These are phyloP conservation scores for Macropodus opercularis DNA, from an alignment of 2,797 vertebrate genomes.

Conservation along the genomic window DNA sequence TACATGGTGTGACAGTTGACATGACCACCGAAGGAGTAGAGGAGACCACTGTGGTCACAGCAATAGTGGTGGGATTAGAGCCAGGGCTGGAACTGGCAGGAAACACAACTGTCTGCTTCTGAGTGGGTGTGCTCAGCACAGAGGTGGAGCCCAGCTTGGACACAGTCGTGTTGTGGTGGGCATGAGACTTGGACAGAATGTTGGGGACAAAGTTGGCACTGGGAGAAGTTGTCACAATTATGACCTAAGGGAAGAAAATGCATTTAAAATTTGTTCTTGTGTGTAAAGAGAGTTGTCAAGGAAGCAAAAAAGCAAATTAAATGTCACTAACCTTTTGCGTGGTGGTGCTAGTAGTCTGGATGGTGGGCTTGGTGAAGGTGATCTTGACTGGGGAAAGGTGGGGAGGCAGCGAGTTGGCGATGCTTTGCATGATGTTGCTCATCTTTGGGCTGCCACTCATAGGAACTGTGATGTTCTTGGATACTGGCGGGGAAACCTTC, in stretches of 20 bases:
- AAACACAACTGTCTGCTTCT: constrained; percentile 94
- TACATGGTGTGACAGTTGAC: constrained; percentile 93
- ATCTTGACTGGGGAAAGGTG: constrained; percentile 99
- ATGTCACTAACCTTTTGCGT: constrained; percentile 90
- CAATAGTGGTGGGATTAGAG: constrained; percentile 78
- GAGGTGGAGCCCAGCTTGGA: constrained; percentile 93
- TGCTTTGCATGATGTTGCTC: constrained; percentile 99
- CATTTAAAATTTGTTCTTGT: background rate
- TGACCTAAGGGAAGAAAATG: constrained; percentile 82
- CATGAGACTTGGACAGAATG: constrained; percentile 95
- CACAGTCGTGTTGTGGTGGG: constrained; percentile 84
- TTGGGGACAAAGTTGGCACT: constrained; percentile 98
- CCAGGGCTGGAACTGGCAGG: constrained; percentile 83
- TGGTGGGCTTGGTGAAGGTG: constrained; percentile 97
- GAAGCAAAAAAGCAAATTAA: rapidly evolving
- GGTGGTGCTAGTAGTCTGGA: constrained; percentile 93
- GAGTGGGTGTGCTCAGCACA: constrained; percentile 87
- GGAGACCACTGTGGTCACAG: constrained; percentile 92
- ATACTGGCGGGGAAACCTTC: constrained; percentile 86
- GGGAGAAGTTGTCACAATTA: constrained; percentile 98
- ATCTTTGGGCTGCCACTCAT: constrained; percentile 96
- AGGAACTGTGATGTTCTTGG: constrained; percentile 92
- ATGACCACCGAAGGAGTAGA: constrained; percentile 93
- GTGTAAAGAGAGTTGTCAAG: background rate
- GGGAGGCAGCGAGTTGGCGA: constrained; percentile 96